phyloP scores from a whole-genome alignment of 37 sponge, comb jelly and placozoan species.

The Aphrocallistes beatrix region DNA sequence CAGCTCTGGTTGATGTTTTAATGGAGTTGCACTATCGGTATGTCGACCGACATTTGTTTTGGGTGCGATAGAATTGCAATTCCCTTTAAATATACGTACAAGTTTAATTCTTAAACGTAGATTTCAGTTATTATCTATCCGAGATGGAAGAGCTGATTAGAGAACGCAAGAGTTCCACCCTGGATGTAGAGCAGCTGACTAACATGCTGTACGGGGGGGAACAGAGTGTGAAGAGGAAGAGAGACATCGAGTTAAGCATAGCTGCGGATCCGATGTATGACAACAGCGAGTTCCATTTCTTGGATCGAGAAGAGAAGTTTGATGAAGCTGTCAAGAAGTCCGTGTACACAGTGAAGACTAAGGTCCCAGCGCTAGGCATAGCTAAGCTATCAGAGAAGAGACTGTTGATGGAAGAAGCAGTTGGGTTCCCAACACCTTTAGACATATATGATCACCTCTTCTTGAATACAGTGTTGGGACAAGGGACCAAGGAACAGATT shows the following conservation, averaged over 20 bases:
- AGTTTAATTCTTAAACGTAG: too few relatives aligned
- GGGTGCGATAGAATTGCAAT: too few relatives aligned
- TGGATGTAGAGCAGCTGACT: slow-evolving; percentile 43
- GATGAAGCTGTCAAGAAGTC: background rate
- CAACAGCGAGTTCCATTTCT: background rate
- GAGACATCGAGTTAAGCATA: slow-evolving; percentile 29
- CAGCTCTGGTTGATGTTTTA: too few relatives aligned
- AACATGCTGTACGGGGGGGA: slow-evolving; percentile 49
- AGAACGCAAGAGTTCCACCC: slow-evolving; percentile 39
- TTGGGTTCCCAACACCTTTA: background rate
- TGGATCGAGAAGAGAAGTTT: background rate
- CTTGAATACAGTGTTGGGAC: slow-evolving; percentile 29
- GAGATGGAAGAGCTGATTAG: background rate
- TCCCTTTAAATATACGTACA: too few relatives aligned
- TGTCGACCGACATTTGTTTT: too few relatives aligned
- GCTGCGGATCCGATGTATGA: background rate
- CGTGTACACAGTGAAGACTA: background rate
- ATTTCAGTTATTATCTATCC: too few relatives aligned
- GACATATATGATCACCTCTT: background rate
- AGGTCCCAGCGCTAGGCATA: background rate
- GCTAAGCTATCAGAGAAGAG: background rate
- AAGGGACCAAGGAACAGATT: slow-evolving; percentile 68
- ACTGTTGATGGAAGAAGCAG: background rate
- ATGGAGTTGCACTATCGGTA: too few relatives aligned
- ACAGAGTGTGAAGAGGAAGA: slow-evolving; percentile 28